A percentile compares a stretch with the other conserved stretches of the same genome.
phyloP scores from a whole-genome alignment of 1,140 invertebrate species.

The Hydropsyche tenuis region DNA sequence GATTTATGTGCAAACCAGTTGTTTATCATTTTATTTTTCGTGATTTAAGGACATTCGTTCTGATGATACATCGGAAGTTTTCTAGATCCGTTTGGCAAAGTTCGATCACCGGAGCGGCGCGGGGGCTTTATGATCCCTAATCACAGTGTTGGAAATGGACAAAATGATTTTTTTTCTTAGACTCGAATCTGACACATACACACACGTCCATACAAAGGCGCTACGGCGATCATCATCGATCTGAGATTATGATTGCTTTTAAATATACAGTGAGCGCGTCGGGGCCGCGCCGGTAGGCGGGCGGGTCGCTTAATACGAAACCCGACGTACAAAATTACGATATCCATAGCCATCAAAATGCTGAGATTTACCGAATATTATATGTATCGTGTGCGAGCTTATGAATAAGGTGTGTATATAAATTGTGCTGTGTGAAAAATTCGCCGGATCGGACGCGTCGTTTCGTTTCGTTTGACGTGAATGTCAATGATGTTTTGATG shows the following conservation, averaged over 20 bases:
- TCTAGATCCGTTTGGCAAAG: slow-evolving; percentile 3
- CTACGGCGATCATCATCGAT: slow-evolving; percentile 37
- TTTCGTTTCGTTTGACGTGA: too few species aligned
- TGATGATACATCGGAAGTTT: too few species aligned
- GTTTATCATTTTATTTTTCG: too few species aligned
- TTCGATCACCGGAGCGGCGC: background rate
- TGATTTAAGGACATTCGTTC: too few species aligned
- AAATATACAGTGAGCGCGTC: slow-evolving; percentile 39
- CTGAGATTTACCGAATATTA: background rate
- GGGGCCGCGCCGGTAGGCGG: slow-evolving; percentile 30
- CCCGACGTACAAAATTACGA: slow-evolving; percentile 41
- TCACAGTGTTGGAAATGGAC: slow-evolving; percentile 44
- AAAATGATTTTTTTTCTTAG: slow-evolving; percentile 42
- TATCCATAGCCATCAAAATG: slow-evolving; percentile 3
- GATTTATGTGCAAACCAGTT: too few species aligned
- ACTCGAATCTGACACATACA: background rate
- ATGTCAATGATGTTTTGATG: too few species aligned
- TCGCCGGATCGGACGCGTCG: background rate
- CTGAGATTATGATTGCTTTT: slow-evolving; percentile 47
- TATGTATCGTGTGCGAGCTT: background rate
- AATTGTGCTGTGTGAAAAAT: background rate
- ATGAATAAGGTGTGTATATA: background rate
- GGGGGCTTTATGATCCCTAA: slow-evolving; percentile 40
- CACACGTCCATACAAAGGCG: background rate
- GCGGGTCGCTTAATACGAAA: slow-evolving; percentile 40